Evolutionary conservation across 1,140 invertebrate genomes (phyloP).

Genomic region (Temnothorax longispinosus): DNA sequence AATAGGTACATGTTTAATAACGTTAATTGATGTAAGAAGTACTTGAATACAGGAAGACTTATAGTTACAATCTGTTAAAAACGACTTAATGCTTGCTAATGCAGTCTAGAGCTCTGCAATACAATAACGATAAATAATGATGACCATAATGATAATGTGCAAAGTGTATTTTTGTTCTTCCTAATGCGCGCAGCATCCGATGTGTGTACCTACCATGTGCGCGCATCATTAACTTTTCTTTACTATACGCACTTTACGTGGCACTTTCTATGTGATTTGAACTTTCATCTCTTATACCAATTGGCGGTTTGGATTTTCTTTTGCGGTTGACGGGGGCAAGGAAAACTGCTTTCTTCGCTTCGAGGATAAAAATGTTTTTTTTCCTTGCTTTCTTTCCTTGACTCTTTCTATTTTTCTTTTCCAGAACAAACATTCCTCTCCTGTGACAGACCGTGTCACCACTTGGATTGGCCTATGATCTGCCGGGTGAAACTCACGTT

Average conservation of each 20-base stretch:
- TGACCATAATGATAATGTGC: not conserved
- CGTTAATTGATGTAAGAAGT: not conserved
- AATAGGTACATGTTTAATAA: not conserved
- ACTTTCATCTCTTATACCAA: conserved; percentile 29
- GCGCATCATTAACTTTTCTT: conserved; percentile 33
- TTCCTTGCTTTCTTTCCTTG: not conserved
- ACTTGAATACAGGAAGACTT: not conserved
- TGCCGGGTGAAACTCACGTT: conserved; percentile 90
- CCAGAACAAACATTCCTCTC: conserved; percentile 90
- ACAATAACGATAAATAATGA: not conserved
- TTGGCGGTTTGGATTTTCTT: not conserved
- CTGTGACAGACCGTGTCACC: conserved; percentile 91
- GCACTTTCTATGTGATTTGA: conserved; percentile 42
- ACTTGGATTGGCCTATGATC: conserved; percentile 92
- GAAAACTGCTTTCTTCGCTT: conserved; percentile 43
- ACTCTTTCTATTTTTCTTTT: conserved; percentile 80
- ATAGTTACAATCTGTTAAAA: not conserved
- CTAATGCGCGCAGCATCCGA: not conserved
- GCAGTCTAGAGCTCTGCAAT: not conserved
- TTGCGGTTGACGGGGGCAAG: not conserved
- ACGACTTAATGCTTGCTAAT: not conserved
- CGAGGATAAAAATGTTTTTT: not conserved
- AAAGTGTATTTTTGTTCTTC: conserved; percentile 13
- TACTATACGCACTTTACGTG: not conserved
- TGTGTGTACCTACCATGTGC: not conserved